Base-by-base conservation (phyloP, 2,797 vertebrate species). In the Phoxinus dragarum region DNA sequence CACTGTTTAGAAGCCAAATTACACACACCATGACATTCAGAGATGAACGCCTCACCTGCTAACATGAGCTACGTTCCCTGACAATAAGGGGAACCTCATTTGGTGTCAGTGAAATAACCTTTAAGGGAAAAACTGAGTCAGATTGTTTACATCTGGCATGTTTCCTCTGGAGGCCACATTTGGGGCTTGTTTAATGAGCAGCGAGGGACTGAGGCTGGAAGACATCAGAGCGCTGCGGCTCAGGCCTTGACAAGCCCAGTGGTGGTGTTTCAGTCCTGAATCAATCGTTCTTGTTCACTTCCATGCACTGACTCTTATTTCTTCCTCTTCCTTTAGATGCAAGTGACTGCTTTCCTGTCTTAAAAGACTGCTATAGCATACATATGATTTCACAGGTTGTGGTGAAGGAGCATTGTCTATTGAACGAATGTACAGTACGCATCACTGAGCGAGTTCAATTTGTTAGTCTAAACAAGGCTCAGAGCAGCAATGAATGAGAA, bases 131-230 rank as follows among this genome's bases (percentile, higher is more conserved):
- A 85, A 85, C 47, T 10, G 38, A 74, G 68, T 87, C 31, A 71
- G 61, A 81, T 69, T 81, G 86, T 87, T 84, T 86, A 84, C 84
- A 80, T 77, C 64, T 52, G 85, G 61, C 82, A 73, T 14, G 8
- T 75, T 40, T 71, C 80, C 88, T 82, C 86, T 6, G 11, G 85
- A 86, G 88, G 74, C 64, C 84, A 86, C 38, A 74, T 85, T 84
- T 72, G 16, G 42, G 67, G 74, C 61, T 85, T 87, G 47, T 2
- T 19, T 89, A 89, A 89, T 56, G 34, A 89, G 86, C 80, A 81
- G 52, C 78, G 1, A 79, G 74, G 80, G 88, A 85, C 64, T 27
- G 23, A 52, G 69, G 80, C 67, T 69, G 31, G 66, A 81, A 79
- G 67, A 27, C 42, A 38, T 73, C 80, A 74, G 75, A 54, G 47